Evolutionary conservation across 2,888 invertebrate species (phyloP).

Genomic region (Eulithis testata): DNA sequence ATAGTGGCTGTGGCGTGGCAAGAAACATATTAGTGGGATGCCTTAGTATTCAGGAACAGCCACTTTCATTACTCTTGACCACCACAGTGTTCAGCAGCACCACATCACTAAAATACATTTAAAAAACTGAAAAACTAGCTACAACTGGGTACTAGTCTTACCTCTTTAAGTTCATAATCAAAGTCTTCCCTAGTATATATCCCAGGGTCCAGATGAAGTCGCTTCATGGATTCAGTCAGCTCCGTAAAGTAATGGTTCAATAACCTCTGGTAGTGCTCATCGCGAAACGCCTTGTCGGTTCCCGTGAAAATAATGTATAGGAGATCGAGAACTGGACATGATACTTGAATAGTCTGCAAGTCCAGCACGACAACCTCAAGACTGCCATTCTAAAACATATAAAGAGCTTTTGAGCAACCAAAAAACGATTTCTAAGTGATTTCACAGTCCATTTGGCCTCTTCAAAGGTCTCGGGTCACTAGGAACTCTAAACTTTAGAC

Average conservation of each 20-base stretch:
- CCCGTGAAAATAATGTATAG: conserved; percentile 66
- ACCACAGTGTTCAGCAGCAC: too few species aligned
- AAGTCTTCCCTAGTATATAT: conserved; percentile 55
- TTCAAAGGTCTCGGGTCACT: too few species aligned
- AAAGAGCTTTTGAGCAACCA: background rate
- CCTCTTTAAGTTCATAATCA: conserved; percentile 55
- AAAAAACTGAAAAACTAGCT: too few species aligned
- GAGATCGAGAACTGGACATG: conserved; percentile 60
- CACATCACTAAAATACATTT: too few species aligned
- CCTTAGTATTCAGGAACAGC: too few species aligned
- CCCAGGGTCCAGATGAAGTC: conserved; percentile 48
- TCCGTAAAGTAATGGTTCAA: conserved; percentile 47
- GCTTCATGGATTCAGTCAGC: conserved; percentile 48
- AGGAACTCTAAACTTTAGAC: too few species aligned
- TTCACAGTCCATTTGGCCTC: too few species aligned
- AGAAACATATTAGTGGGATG: too few species aligned
- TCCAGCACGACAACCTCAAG: conserved; percentile 59
- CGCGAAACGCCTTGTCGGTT: conserved; percentile 62
- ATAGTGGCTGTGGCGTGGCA: too few species aligned
- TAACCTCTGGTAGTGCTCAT: conserved; percentile 43
- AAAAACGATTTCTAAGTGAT: too few species aligned
- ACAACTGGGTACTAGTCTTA: conserved; percentile 31
- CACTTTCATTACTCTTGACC: too few species aligned
- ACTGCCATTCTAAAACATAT: conserved; percentile 55
- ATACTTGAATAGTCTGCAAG: conserved; percentile 62